phyloP scores from a whole-genome alignment of 2,888 invertebrate species.

The Spodoptera exigua region DNA sequence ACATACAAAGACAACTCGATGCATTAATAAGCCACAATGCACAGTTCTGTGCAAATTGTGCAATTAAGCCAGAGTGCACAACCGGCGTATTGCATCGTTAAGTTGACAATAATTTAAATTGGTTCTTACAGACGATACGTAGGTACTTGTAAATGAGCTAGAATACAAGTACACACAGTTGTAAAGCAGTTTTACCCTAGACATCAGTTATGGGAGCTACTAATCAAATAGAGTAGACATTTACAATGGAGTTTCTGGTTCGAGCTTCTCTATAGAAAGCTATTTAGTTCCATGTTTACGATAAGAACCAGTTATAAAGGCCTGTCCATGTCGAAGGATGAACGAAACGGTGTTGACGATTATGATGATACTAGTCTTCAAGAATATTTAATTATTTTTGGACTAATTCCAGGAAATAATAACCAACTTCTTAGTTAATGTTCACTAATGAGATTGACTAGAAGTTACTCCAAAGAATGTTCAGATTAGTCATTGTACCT shows the following conservation, averaged over 20 bases:
- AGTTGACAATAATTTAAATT: conserved; percentile 71
- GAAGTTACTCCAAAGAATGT: not conserved
- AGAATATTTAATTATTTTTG: no score
- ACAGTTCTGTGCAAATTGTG: conserved; percentile 57
- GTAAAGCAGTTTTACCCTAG: conserved; percentile 57
- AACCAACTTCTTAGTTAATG: not conserved
- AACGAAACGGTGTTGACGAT: no score
- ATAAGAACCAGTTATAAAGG: no score
- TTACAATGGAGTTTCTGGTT: not conserved
- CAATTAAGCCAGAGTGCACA: conserved; percentile 58
- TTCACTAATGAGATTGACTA: not conserved
- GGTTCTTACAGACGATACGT: conserved; percentile 61
- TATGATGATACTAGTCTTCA: no score
- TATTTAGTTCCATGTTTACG: no score
- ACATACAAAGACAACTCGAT: conserved; percentile 49
- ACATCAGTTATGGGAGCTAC: conserved; percentile 39
- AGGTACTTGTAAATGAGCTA: conserved; percentile 59
- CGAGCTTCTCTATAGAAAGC: not conserved
- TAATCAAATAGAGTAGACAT: conserved; percentile 14
- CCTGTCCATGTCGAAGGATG: no score
- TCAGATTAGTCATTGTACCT: not conserved
- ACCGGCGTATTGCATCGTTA: conserved; percentile 57
- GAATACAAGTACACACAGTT: conserved; percentile 54
- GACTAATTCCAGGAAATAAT: no score
- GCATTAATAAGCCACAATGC: conserved; percentile 57